These are phyloP conservation scores for Chlorodrepanis virens DNA, from an alignment of 2,113 vertebrate species.

Conservation along the genomic window DNA sequence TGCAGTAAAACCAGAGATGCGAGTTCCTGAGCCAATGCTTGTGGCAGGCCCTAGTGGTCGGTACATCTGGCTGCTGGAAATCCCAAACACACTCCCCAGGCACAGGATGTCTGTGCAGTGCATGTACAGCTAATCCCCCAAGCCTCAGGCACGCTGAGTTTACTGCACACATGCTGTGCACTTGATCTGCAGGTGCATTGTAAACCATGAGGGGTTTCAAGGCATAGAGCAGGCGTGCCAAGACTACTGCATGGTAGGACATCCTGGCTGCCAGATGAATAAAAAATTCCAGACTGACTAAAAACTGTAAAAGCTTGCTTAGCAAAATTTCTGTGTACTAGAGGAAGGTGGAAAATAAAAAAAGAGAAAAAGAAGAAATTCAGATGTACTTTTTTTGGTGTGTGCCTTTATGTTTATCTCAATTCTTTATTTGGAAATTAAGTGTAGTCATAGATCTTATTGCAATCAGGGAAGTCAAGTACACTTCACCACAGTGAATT, in stretches of 20 bases:
- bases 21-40: not conserved
- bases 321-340: not conserved
- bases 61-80: not conserved
- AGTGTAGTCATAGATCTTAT: not conserved
- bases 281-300: not conserved
- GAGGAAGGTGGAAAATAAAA: accelerated
- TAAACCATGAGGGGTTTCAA: not conserved
- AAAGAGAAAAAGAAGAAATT: not conserved
- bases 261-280: not conserved
- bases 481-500: not conserved
- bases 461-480: not conserved
- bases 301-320: not conserved
- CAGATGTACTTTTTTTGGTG: not conserved
- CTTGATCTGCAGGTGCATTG: not conserved
- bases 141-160: not conserved
- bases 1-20: not conserved
- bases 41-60: not conserved
- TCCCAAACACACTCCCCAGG: not conserved
- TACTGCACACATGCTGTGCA: not conserved
- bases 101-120: not conserved
- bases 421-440: not conserved
- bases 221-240: not conserved
- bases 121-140: not conserved
- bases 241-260: not conserved
- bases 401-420: not conserved